Evolutionary conservation across 2,113 vertebrate species (phyloP), one percentile per base, ranked within the genome.

Genomic region (Pyrgilauda ruficollis): DNA sequence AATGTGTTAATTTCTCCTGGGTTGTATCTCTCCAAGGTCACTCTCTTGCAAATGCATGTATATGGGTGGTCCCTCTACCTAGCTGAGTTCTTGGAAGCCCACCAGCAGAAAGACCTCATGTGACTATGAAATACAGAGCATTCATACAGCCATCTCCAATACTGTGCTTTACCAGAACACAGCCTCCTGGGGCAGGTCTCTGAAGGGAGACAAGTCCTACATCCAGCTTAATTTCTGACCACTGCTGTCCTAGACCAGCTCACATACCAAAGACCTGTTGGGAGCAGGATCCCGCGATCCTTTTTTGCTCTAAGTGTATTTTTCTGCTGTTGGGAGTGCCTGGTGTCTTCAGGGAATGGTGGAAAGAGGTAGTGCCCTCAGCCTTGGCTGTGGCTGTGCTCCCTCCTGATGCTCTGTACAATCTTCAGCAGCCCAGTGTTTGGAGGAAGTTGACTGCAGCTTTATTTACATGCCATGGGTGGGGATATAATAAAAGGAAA

Each of bases 391-490:
- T 62, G 50, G 55, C 52, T 58, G 9, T 52, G 75, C 27, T 90
- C 67, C 35, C 67, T 94, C 33, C 67, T 70, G 78, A 66, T 87
- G 63, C 27, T 74, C 50, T 61, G 35, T 11, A 30, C 27, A 47
- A 1, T 62, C 78, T 74, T 69, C 49, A 22, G 28, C 43, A 19
- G 27, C 15, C 33, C 35, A 30, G 33, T 41, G 61, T 43, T 85
- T 2, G 22, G 70, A 84, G 82, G 85, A 92, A 85, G 61, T 50
- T 39, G 41, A 75, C 75, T 77, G 47, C 39, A 83, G 63, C 72
- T 94, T 95, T 96, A 86, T 94, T 96, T 93, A 90, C 47, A 9
- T 77, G 87, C 50, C 55, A 70, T 41, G 82, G 79, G 76, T 93
- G 79, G 50, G 73, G 61, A 62, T 83, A 53, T 46, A 91, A 91